phyloP scores from a whole-genome alignment of 1,140 invertebrate species.

The Anoplolepis gracilipes region DNA sequence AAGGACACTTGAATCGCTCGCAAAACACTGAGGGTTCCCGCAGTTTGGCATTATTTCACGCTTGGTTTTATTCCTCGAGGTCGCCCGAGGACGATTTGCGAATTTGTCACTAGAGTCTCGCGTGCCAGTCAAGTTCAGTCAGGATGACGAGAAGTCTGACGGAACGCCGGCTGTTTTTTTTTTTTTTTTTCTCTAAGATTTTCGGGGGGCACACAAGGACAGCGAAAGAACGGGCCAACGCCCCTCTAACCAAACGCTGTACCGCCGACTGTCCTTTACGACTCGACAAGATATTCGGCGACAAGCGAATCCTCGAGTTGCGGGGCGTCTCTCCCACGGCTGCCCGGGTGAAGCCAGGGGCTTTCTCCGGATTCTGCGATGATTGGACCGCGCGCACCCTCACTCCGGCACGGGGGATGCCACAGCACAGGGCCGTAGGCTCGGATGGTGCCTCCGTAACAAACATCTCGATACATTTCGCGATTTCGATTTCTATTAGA shows the following conservation, averaged over 20 bases:
- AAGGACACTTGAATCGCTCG: constrained; percentile 31
- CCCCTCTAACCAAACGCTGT: constrained; percentile 78
- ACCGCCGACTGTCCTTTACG: constrained; percentile 80
- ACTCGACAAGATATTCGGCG: constrained; percentile 76
- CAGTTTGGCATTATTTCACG: constrained; percentile 33
- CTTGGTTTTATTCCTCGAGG: constrained; percentile 15
- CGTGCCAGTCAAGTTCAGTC: constrained; percentile 34
- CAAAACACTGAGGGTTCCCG: constrained; percentile 46
- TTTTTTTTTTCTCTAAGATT: constrained; percentile 26
- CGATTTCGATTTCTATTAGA: neutral
- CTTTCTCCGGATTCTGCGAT: constrained; percentile 84
- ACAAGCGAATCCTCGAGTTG: constrained; percentile 77
- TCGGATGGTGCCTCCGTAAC: neutral
- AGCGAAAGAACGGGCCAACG: constrained; percentile 77
- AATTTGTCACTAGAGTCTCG: constrained; percentile 41
- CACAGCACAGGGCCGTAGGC: constrained; percentile 74
- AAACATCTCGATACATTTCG: constrained; percentile 3
- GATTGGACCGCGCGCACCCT: constrained; percentile 85
- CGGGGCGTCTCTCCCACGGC: constrained; percentile 77
- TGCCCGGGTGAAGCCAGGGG: constrained; percentile 81
- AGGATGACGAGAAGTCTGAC: constrained; percentile 31
- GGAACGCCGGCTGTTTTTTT: neutral
- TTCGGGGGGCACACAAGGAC: constrained; percentile 14
- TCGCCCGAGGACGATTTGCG: constrained; percentile 28
- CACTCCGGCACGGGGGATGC: constrained; percentile 71